Evolutionary conservation across 2,113 vertebrate genomes (phyloP).

Genomic region (Toxotes chatareus): DNA sequence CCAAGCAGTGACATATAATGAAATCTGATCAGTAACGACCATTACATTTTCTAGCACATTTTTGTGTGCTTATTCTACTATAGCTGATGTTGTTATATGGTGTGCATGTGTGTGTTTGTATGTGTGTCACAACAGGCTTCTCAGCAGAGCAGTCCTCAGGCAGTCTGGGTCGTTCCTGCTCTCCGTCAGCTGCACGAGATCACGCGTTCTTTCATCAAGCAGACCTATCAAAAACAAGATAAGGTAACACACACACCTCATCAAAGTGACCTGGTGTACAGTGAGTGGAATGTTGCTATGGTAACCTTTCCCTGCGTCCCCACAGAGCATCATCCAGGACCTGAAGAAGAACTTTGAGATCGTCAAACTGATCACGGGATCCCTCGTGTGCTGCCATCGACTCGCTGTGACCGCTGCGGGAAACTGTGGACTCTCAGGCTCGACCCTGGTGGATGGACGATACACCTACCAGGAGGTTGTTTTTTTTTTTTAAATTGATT

Average conservation of each 20-base stretch:
- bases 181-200: slow-evolving; percentile 98
- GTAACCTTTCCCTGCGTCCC: slow-evolving; percentile 6
- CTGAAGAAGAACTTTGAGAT: slow-evolving; percentile 99
- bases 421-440: slow-evolving; percentile 89
- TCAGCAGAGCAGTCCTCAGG: slow-evolving; percentile 94
- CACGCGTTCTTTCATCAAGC: slow-evolving; percentile 98
- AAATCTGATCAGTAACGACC: slow-evolving; percentile 14
- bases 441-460: slow-evolving; percentile 92
- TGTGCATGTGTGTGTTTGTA: slow-evolving; percentile 32
- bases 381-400: slow-evolving; percentile 95
- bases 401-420: slow-evolving; percentile 91
- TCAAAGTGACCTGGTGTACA: not conserved
- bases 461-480: slow-evolving; percentile 97
- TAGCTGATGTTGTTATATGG: not conserved
- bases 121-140: slow-evolving; percentile 86
- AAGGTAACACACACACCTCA: slow-evolving; percentile 87
- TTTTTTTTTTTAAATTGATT: not conserved
- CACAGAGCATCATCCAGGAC: slow-evolving; percentile 98
- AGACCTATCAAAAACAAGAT: slow-evolving; percentile 99
- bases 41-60: slow-evolving; percentile 29
- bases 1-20: slow-evolving; percentile 16
- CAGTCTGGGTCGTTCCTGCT: slow-evolving; percentile 98
- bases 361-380: slow-evolving; percentile 96
- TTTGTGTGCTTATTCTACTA: slow-evolving; percentile 3
- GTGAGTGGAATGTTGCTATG: not conserved